Evolutionary conservation across 2,797 vertebrate genomes (phyloP).

Genomic region (Cyprinodon diabolis): DNA sequence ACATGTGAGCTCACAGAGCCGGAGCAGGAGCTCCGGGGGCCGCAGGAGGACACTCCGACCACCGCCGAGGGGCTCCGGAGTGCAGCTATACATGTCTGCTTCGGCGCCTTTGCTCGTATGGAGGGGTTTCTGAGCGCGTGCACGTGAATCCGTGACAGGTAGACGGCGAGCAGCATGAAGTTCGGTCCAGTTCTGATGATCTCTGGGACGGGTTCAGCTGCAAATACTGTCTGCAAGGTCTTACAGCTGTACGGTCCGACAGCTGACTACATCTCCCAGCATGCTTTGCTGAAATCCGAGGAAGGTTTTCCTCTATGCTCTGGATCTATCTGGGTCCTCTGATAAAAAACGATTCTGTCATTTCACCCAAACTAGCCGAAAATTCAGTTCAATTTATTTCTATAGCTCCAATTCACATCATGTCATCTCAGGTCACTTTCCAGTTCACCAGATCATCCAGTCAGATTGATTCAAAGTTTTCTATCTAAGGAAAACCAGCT

Average conservation of each 20-base stretch:
- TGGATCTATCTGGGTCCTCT: no score
- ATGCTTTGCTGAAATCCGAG: not conserved
- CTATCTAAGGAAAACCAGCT: no score
- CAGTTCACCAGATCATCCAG: no score
- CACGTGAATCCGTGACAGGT: not conserved
- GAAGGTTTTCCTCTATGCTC: not conserved
- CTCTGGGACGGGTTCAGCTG: not conserved
- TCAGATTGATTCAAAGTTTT: no score
- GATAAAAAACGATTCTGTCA: no score
- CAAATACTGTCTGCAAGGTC: not conserved
- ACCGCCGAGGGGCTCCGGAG: not conserved
- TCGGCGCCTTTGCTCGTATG: not conserved
- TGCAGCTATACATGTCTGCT: slow-evolving; percentile 1
- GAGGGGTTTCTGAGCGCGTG: not conserved
- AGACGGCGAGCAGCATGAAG: not conserved
- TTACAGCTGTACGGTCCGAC: not conserved
- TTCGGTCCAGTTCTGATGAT: not conserved
- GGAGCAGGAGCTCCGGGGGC: not conserved
- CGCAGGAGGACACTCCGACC: not conserved
- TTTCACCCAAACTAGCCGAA: no score
- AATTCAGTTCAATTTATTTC: no score
- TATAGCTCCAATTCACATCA: no score
- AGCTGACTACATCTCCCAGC: slow-evolving; percentile 5
- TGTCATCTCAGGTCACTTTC: no score
- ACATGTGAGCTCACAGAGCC: not conserved